Evolutionary conservation across 2,113 vertebrate genomes (phyloP).

Genomic region (Gymnocephalus cernua): DNA sequence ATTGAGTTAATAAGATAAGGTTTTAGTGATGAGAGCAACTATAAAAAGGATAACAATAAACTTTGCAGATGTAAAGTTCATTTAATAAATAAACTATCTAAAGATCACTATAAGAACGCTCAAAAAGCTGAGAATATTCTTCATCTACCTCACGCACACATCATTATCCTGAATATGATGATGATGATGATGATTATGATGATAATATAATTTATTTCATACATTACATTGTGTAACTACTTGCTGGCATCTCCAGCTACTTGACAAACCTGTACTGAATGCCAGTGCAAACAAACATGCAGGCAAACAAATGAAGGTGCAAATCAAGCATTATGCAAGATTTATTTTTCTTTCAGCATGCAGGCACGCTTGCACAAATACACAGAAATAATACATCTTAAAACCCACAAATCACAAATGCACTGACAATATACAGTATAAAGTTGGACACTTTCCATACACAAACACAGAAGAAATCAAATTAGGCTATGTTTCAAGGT

Average conservation of each 20-base stretch:
- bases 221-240: constrained; percentile 30
- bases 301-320: constrained; percentile 40
- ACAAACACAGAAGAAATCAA: constrained; percentile 18
- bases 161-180: neutral
- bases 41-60: neutral
- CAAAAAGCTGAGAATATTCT: neutral
- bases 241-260: constrained; percentile 38
- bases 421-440: constrained; percentile 23
- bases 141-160: neutral
- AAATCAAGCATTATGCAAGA: constrained; percentile 36
- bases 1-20: neutral
- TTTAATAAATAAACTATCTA: neutral
- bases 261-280: constrained; percentile 22
- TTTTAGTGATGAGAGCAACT: neutral
- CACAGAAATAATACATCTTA: constrained; percentile 35
- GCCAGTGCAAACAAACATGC: constrained; percentile 47
- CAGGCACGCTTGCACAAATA: constrained; percentile 24
- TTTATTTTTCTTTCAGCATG: constrained; percentile 37
- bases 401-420: constrained; percentile 30
- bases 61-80: neutral
- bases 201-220: constrained; percentile 19
- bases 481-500: neutral
- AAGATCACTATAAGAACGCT: neutral
- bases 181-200: constrained; percentile 16
- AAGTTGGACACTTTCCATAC: constrained; percentile 13